Percentiles rank a stretch among this genome's conserved stretches.
Evolutionary conservation across 2,797 vertebrate genomes (phyloP).

Genomic region (Leptatherina wallacei): DNA sequence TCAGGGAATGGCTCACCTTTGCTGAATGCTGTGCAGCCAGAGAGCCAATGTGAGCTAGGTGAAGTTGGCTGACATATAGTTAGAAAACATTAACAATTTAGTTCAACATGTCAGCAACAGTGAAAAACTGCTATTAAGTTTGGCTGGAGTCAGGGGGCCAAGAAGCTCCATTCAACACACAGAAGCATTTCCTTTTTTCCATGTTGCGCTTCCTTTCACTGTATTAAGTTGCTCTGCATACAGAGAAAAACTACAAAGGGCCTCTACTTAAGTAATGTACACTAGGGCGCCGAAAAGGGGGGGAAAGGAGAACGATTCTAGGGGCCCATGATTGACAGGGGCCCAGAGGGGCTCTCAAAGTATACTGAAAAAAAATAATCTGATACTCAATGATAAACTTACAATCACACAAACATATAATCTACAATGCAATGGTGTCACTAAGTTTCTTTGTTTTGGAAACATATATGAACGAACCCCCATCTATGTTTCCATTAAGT

Average conservation of each 20-base stretch:
- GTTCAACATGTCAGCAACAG: neutral
- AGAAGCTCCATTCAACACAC: neutral
- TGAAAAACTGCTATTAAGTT: neutral
- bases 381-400: no score
- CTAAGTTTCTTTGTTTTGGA: no score
- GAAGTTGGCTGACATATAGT: neutral
- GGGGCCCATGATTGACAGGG: no score
- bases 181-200: neutral
- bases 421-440: no score
- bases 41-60: neutral
- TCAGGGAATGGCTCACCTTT: neutral
- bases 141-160: neutral
- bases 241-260: neutral
- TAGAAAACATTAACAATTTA: neutral
- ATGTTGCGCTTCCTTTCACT: neutral
- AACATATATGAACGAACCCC: no score
- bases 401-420: no score
- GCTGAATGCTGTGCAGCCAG: constrained; percentile 1
- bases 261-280: no score
- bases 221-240: neutral
- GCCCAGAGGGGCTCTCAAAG: no score
- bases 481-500: no score
- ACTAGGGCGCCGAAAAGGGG: no score
- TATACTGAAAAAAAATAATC: no score
- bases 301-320: no score